Percentiles rank a stretch among this genome's conserved stretches.
Evolutionary conservation across 2,888 invertebrate genomes (phyloP).

Genomic region (Cistogaster globosa): DNA sequence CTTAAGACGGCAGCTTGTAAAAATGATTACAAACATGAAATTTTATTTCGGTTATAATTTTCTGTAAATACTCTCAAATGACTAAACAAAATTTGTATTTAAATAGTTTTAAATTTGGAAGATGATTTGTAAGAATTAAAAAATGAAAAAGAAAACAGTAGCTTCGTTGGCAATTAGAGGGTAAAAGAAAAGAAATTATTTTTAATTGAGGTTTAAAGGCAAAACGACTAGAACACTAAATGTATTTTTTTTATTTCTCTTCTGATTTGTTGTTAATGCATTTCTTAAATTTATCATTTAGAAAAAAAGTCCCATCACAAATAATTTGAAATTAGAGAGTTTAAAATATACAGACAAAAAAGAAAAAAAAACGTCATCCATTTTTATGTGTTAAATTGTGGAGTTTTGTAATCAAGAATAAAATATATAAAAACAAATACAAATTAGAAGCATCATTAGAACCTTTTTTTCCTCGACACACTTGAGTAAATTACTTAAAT

Average conservation of each 20-base stretch:
- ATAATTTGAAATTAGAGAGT: conserved; percentile 44
- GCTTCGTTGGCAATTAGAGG: conserved; percentile 62
- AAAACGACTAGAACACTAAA: conserved; percentile 57
- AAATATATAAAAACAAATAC: conserved; percentile 60
- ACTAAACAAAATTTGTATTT: conserved; percentile 55
- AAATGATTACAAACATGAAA: conserved; percentile 12
- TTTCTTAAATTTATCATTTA: conserved; percentile 62
- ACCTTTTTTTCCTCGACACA: conserved; percentile 65
- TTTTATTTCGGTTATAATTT: conserved; percentile 26
- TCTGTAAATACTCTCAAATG: conserved; percentile 60
- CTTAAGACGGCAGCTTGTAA: conserved; percentile 9
- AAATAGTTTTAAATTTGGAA: conserved; percentile 44
- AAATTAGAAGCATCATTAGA: conserved; percentile 72
- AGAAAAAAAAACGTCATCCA: conserved; percentile 32
- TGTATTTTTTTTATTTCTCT: conserved; percentile 48
- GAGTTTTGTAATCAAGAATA: conserved; percentile 40
- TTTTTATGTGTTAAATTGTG: conserved; percentile 30
- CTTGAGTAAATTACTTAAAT: conserved; percentile 71
- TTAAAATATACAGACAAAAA: conserved; percentile 9
- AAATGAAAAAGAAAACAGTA: conserved; percentile 50
- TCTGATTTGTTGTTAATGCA: conserved; percentile 57
- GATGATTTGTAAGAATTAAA: conserved; percentile 58
- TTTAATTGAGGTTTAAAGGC: conserved; percentile 63
- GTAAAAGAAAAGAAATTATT: conserved; percentile 55
- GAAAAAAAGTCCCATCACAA: conserved; percentile 30